Conservation (phyloP, 2,888 invertebrate species). For the Oxyteleia sp. region DNA sequence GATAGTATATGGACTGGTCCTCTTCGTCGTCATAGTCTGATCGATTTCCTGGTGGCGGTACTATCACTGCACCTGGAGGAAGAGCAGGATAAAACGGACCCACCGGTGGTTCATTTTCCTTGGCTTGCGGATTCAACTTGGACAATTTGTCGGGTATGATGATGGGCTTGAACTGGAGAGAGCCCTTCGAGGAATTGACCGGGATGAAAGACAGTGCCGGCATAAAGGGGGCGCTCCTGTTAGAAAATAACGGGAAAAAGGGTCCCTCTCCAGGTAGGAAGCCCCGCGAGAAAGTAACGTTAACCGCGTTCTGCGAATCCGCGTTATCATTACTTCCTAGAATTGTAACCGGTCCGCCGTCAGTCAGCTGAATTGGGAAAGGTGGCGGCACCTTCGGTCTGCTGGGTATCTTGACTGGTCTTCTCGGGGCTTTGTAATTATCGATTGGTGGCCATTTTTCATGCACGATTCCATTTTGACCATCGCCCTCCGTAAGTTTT, state of each 20-base stretch:
- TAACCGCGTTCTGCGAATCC: slow-evolving; percentile 87
- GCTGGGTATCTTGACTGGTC: slow-evolving; percentile 94
- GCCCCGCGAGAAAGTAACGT: slow-evolving; percentile 85
- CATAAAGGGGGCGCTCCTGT: slow-evolving; percentile 86
- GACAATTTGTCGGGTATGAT: slow-evolving; percentile 80
- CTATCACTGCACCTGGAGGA: slow-evolving; percentile 90
- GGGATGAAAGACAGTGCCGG: slow-evolving; percentile 81
- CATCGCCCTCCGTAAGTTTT: slow-evolving; percentile 89
- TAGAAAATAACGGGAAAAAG: slow-evolving; percentile 86
- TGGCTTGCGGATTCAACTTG: slow-evolving; percentile 88
- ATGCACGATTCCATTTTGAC: slow-evolving; percentile 64
- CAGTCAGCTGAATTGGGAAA: slow-evolving; percentile 96
- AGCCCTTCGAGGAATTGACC: slow-evolving; percentile 84
- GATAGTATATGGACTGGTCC: slow-evolving; percentile 96
- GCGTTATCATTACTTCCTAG: slow-evolving; percentile 93
- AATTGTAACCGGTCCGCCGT: slow-evolving; percentile 95
- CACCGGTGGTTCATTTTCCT: slow-evolving; percentile 75
- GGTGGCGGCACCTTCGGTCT: slow-evolving; percentile 96
- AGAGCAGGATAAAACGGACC: slow-evolving; percentile 88
- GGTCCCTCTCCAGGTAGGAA: slow-evolving; percentile 87
- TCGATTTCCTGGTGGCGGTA: slow-evolving; percentile 89
- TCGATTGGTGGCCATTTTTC: slow-evolving; percentile 93
- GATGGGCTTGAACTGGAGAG: slow-evolving; percentile 78
- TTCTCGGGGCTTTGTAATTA: slow-evolving; percentile 93
- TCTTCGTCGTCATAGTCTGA: slow-evolving; percentile 95